Evolutionary conservation across 2,888 invertebrate species (phyloP), one percentile per base, ranked within the genome.

Genomic region (Drepana falcataria): DNA sequence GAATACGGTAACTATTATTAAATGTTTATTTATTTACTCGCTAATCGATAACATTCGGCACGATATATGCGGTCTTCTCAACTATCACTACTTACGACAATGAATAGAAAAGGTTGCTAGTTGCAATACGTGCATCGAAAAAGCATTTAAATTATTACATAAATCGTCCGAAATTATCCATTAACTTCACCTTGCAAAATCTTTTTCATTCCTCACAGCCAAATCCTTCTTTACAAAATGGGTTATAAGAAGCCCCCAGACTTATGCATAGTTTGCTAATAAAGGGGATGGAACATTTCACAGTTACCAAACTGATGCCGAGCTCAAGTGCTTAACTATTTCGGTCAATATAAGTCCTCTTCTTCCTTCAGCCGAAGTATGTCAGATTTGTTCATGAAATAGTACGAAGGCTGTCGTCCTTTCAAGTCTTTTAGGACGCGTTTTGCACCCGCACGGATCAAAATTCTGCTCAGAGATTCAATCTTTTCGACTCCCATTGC

Each of bases 351-450:
- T 35, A 92, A 89, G 66, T 95, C 94, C 73, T 97, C 97, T 79
- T 97, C 97, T 72, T 96, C 96, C 77, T 96, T 96, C 48, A 97
- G 92, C 60, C 95, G 92, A 59, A 95, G 86, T 71, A 98, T 96
- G 65, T 97, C 97, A 0, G 96, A 95, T 81, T 96, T 96, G 81
- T 97, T 97, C 94, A 97, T 96, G 79, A 96, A 97, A 85, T 97
- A 98, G 84, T 97, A 97, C 47, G 96, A 95, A 1, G 97, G 96
- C 73, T 97, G 96, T 49, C 97, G 93, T 55, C 96, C 97, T 87
- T 96, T 96, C 75, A 97, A 91, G 87, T 98, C 97, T 80, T 97
- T 97, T 2, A 94, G 91, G 0, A 96, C 95, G 58, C 97, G 92
- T 77, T 95, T 95, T 48, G 97, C 96, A 41, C 97, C 97, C 6